These are phyloP conservation scores for Phataginus tricuspis DNA, from an alignment of 2,797 vertebrate genomes.

Conservation along the genomic window DNA sequence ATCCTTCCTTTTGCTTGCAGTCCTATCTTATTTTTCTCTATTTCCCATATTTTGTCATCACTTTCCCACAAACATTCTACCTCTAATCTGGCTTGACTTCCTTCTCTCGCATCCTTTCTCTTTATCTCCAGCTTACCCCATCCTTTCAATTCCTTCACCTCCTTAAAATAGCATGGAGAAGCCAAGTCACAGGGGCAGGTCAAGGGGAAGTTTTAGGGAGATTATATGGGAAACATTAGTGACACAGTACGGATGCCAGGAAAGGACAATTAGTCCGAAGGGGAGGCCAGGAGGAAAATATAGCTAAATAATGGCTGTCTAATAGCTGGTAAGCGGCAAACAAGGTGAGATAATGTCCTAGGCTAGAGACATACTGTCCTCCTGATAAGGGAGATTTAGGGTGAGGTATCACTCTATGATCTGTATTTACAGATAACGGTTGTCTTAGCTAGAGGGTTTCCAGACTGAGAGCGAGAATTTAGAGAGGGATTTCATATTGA, in stretches of 20 bases:
- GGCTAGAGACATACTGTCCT: not conserved
- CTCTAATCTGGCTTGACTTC: not conserved
- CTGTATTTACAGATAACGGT: not conserved
- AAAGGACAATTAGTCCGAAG: not conserved
- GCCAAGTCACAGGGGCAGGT: not conserved
- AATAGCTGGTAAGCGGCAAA: not conserved
- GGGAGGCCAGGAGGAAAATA: not conserved
- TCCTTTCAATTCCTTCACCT: not conserved
- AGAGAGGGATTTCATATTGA: not conserved
- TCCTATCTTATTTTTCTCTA: not conserved
- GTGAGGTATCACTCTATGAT: rapidly evolving
- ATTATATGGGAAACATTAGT: not conserved
- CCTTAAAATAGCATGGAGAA: not conserved
- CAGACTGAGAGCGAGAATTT: not conserved
- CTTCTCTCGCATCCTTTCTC: not conserved
- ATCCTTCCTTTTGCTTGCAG: not conserved
- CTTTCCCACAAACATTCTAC: not conserved
- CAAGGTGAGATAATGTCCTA: not conserved
- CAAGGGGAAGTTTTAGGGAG: not conserved
- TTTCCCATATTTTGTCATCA: not conserved
- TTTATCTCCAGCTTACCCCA: not conserved
- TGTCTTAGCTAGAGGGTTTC: not conserved
- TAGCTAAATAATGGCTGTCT: not conserved
- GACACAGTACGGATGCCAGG: not conserved
- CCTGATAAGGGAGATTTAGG: not conserved